A percentile compares a stretch with the other conserved stretches of the same genome.
phyloP scores from a whole-genome alignment of 2,888 invertebrate genomes.

The Mactromeris polynyma region DNA sequence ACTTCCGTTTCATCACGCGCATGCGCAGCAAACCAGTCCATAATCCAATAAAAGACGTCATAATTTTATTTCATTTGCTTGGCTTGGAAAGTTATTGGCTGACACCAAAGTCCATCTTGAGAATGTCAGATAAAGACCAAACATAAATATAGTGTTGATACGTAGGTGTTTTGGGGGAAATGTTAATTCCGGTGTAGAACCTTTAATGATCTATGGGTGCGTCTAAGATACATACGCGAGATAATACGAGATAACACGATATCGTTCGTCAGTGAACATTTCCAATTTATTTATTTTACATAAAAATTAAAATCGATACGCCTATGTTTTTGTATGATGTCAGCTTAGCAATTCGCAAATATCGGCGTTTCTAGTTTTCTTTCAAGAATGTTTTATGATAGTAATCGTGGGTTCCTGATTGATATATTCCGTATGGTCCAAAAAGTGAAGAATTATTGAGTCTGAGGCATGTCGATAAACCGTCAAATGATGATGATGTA shows the following conservation, averaged over 20 bases:
- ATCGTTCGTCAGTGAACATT: conserved; percentile 10
- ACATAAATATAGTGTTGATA: neutral
- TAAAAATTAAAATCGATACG: conserved; percentile 22
- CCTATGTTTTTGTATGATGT: conserved; percentile 3
- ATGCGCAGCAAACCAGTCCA: too few species aligned
- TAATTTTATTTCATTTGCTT: too few species aligned
- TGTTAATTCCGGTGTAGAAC: neutral
- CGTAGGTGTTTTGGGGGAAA: neutral
- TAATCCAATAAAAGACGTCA: too few species aligned
- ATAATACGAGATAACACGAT: neutral
- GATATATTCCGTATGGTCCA: neutral
- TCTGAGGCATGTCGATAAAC: neutral
- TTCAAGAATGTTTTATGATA: conserved; percentile 3
- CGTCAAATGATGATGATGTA: neutral
- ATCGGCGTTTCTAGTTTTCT: conserved; percentile 7
- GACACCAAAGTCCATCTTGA: too few species aligned
- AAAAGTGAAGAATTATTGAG: neutral
- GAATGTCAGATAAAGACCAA: too few species aligned
- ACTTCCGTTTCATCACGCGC: too few species aligned
- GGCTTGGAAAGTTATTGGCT: too few species aligned
- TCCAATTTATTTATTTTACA: conserved; percentile 21
- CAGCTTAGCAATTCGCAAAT: neutral
- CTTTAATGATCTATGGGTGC: conserved; percentile 22
- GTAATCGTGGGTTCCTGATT: neutral
- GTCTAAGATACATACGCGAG: neutral